Conservation (phyloP, 2,888 invertebrate species). For the Hoplodrina blanda region DNA sequence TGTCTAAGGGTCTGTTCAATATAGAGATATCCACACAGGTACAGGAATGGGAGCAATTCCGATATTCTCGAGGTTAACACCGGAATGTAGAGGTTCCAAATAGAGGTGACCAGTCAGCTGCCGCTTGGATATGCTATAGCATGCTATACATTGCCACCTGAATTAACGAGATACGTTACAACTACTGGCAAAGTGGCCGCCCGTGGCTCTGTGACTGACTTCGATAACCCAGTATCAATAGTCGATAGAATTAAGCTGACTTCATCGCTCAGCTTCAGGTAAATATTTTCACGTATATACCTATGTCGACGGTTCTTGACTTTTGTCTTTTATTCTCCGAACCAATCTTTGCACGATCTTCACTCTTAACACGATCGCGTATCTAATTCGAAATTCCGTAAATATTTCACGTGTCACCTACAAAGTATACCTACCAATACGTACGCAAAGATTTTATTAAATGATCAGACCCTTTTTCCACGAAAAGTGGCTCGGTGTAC, state of each 20-base stretch:
- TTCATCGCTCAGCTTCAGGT: neutral
- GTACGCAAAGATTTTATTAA: slow-evolving; percentile 28
- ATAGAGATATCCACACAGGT: slow-evolving; percentile 61
- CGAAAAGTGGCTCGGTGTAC: slow-evolving; percentile 2
- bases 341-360: slow-evolving; percentile 31
- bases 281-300: neutral
- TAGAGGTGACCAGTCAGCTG: slow-evolving; percentile 78
- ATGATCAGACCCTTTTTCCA: slow-evolving; percentile 2
- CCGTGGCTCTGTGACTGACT: slow-evolving; percentile 14
- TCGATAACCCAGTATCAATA: slow-evolving; percentile 8
- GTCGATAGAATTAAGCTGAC: slow-evolving; percentile 11
- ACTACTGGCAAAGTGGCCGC: slow-evolving; percentile 22
- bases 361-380: slow-evolving; percentile 24
- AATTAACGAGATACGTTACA: slow-evolving; percentile 39
- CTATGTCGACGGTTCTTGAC: slow-evolving; percentile 17
- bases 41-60: slow-evolving; percentile 81
- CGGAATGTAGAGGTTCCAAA: slow-evolving; percentile 79
- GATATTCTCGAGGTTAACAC: slow-evolving; percentile 78
- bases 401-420: slow-evolving; percentile 17
- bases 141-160: slow-evolving; percentile 17
- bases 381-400: slow-evolving; percentile 38
- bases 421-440: slow-evolving; percentile 16
- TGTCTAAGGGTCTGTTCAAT: slow-evolving; percentile 30
- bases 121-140: slow-evolving; percentile 14
- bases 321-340: slow-evolving; percentile 32